Base-by-base conservation (phyloP, 2,113 vertebrate genomes). In the Carassius auratus region DNA sequence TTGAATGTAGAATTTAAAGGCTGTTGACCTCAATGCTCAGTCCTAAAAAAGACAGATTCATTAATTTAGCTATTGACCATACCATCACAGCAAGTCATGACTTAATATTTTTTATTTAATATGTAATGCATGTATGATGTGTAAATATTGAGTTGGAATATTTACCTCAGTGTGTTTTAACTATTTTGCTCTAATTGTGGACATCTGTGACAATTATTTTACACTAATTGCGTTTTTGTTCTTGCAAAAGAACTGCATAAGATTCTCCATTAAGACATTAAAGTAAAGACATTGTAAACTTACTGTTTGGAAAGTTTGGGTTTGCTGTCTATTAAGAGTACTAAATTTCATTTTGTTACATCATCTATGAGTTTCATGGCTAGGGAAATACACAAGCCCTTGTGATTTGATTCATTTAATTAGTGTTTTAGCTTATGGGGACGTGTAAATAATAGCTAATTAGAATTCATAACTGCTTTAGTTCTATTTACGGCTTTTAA, bases 361-460 rank as follows among this genome's bases (percentile, higher is more conserved):
- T 71, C 17, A n/a, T 71, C 36, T 71, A n/a, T 71, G 36, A 73
- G 36, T 12, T 73, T 42, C 42, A 19, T 73, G 36, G 69, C 69
- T 73, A 12, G 69, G 68, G 36, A 73, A 38, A 42, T 38, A 71
- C 68, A n/a, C 19, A 71, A 42, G 36, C 33, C 68, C 8, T 71
- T 21, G 68, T 4, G 4, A 42, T 73, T 73, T 73, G 36, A 45
- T 2, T 2, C 42, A 42, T 73, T 73, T 21, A 21, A 69, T 38
- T 69, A 1, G 8, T 12, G 4, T 21, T 73, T 73, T 73, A 12
- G 21, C 69, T 42, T 42, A 19, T 73, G 69, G 17, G 13, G 36
- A 73, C 19, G 19, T 73, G 69, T 73, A 73, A 73, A 73, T 73
- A 73, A 73, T 73, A 21, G 19, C 69, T 42, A 2, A 73, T 73